Conservation (phyloP, 1,140 invertebrate genomes). For the Cylas formicarius region DNA sequence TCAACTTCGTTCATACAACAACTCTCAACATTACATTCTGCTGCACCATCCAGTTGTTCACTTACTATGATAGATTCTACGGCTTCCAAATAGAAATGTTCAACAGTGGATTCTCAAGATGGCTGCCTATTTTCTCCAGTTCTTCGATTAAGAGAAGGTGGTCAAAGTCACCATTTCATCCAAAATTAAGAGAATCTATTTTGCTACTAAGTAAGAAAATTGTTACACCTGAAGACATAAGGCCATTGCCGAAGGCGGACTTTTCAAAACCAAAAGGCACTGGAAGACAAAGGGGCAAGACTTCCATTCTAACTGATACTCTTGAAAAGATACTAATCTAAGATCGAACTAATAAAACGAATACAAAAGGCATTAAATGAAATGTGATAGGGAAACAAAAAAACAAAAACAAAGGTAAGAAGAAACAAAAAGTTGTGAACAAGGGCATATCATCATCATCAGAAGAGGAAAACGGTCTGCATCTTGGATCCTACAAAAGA, state of each 20-base stretch:
- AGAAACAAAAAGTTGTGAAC: not conserved
- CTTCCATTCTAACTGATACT: constrained; percentile 5
- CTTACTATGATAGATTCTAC: no score
- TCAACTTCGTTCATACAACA: no score
- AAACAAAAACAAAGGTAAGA: constrained; percentile 6
- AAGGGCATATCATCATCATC: not conserved
- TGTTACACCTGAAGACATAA: constrained; percentile 4
- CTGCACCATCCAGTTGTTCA: no score
- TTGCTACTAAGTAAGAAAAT: no score
- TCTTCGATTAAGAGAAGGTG: no score
- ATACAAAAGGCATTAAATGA: no score
- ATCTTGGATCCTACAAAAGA: not conserved
- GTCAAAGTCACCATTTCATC: no score
- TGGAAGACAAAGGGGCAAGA: constrained; percentile 1
- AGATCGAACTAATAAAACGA: constrained; percentile 1
- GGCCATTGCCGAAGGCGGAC: constrained; percentile 1
- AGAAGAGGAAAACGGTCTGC: constrained; percentile 8
- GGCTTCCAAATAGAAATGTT: no score
- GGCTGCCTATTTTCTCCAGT: no score
- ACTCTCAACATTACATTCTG: no score
- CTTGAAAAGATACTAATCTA: constrained; percentile 1
- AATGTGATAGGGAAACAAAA: not conserved
- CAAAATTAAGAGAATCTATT: no score
- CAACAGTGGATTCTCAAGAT: no score
- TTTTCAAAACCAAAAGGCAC: not conserved